These are phyloP conservation scores for Troglohyphantes excavatus DNA, from an alignment of 2,888 invertebrate species.

Conservation along the genomic window DNA sequence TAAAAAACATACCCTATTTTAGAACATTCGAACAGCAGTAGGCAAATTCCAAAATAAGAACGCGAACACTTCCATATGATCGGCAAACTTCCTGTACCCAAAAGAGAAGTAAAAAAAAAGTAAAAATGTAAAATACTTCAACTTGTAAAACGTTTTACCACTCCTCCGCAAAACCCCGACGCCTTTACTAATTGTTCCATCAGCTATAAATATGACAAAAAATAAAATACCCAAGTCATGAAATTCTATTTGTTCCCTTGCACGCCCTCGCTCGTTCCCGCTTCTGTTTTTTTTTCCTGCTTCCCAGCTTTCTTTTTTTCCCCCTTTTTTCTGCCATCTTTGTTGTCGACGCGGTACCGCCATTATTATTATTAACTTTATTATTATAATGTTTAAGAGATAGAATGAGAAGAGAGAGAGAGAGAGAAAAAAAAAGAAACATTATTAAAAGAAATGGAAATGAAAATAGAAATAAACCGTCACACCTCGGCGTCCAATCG, in stretches of 20 bases:
- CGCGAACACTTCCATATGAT: conserved; percentile 28
- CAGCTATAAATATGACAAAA: conserved; percentile 40
- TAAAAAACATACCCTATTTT: too few species aligned
- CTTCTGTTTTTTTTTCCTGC: background rate
- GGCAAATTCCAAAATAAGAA: conserved; percentile 10
- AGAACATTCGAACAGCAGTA: too few species aligned
- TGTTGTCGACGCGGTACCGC: background rate
- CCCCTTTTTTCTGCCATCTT: background rate
- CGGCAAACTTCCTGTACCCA: conserved; percentile 7
- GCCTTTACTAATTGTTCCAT: conserved; percentile 51
- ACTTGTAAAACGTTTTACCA: conserved; percentile 20
- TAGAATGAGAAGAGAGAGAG: too few species aligned
- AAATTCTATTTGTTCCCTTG: conserved; percentile 1
- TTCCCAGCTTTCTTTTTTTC: background rate
- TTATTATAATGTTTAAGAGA: conserved; percentile 28
- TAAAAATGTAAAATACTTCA: conserved; percentile 8
- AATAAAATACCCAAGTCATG: background rate
- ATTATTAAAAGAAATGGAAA: conserved; percentile 11
- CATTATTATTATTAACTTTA: conserved; percentile 20
- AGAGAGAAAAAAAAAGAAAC: background rate
- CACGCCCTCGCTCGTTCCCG: conserved; percentile 21
- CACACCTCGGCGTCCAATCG: conserved; percentile 66
- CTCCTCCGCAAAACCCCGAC: conserved; percentile 8
- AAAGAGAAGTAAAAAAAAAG: conserved; percentile 10
- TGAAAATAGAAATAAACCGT: conserved; percentile 39